phyloP scores from a whole-genome alignment of 2,113 vertebrate species.

The Rutilus rutilus region DNA sequence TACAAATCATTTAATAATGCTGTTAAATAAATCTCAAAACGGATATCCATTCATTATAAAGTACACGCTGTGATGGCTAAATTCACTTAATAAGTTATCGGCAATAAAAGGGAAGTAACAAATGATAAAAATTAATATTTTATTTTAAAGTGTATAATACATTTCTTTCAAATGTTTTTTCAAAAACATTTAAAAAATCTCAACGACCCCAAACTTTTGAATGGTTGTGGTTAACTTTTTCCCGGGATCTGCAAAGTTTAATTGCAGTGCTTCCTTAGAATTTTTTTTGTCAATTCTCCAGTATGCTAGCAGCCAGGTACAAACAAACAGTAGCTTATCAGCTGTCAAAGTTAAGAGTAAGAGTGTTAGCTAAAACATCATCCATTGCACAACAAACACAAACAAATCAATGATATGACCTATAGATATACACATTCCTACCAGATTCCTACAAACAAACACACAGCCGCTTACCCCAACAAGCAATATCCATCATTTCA shows the following conservation, averaged over 20 bases:
- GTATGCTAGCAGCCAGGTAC: too few species aligned
- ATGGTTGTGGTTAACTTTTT: background rate
- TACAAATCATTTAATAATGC: background rate
- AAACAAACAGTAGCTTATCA: background rate
- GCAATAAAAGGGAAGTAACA: too few species aligned
- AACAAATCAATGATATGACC: slow-evolving; percentile 11
- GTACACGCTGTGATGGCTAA: background rate
- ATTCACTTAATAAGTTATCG: too few species aligned
- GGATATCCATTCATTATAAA: background rate
- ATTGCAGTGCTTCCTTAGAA: too few species aligned
- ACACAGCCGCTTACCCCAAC: background rate
- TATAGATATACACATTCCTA: background rate
- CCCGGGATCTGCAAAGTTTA: background rate
- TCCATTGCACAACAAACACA: slow-evolving; percentile 13
- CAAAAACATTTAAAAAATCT: too few species aligned
- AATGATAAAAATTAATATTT: too few species aligned
- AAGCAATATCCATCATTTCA: too few species aligned
- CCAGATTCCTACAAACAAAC: slow-evolving; percentile 1
- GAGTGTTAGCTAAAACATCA: background rate
- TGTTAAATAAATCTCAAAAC: background rate
- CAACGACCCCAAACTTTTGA: too few species aligned
- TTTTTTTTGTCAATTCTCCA: too few species aligned
- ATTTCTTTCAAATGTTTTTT: too few species aligned
- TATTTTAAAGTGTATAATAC: too few species aligned
- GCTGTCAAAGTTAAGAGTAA: background rate